Base-by-base conservation (phyloP, 1,140 invertebrate species). In the Kradibia gibbosae region DNA sequence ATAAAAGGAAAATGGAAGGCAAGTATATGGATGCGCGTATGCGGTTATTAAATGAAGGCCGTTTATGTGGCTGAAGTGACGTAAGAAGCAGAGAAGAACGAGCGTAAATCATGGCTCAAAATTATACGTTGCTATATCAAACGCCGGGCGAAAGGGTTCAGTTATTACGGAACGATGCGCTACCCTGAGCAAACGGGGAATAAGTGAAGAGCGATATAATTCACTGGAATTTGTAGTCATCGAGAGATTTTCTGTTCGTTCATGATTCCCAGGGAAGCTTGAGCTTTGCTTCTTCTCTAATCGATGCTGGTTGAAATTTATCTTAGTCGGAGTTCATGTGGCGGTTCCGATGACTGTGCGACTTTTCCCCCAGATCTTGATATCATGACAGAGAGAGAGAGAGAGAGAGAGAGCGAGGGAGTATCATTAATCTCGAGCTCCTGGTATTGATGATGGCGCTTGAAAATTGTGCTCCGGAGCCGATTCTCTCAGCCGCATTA, bases 41-140 rank as follows among this genome's bases (percentile, higher is more conserved):
- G 7, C 7, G n/a, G 13, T 62, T 31, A 76, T 76, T 76, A 53
- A 76, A 76, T 60, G 31, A 34, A 31, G 34, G 39, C 60, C 17
- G 31, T 25, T 57, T 55, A 22, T 36, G 50, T 55, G 31, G 22
- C 28, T 3, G 11, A 20, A 42, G n/a, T 45, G 67, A 45, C 45
- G 70, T 72, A 42, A 53, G 70, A 72, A 31, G 3, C 39, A 48
- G 3, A 20, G 34, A 34, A 15, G 48, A 25, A 17, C 20, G 8
- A n/a, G n/a, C n/a, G n/a, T 13, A 50, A 48, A 10, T 57, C 25
- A 4, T 3, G 53, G 25, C 7, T 31, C 17, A 71, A 10, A 15
- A 71, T 71, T 48, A 20, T 2, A 10, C 8, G 22, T 25, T 45
- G 11, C n/a, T 11, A 71, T 1, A 11, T 3, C 17, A 65, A 1